A percentile compares a stretch with the other conserved stretches of the same genome.
Conservation (phyloP, 2,113 vertebrate genomes). For the Columbina picui region DNA sequence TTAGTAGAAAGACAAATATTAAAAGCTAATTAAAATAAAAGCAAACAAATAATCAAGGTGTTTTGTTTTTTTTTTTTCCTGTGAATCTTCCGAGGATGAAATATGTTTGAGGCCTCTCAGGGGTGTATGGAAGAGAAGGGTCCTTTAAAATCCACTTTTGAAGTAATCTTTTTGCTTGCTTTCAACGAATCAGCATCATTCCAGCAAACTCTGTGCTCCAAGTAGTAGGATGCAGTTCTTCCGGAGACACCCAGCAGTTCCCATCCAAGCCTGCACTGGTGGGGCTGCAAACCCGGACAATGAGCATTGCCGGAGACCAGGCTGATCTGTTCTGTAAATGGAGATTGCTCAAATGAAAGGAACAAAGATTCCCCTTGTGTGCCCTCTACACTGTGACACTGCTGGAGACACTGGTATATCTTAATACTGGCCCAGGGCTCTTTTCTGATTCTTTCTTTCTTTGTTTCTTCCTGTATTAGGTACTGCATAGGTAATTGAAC, state of each 20-base stretch:
- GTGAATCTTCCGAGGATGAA: background rate
- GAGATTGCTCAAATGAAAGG: background rate
- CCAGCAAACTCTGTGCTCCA: background rate
- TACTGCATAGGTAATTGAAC: background rate
- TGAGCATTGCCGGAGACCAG: background rate
- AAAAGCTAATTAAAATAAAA: background rate
- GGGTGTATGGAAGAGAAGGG: background rate
- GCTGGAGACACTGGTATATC: too few relatives aligned
- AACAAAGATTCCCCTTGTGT: background rate
- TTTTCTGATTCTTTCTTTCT: background rate
- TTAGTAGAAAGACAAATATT: background rate
- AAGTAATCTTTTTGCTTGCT: background rate
- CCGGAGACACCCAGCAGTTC: background rate
- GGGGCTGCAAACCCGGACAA: background rate
- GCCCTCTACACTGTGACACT: background rate
- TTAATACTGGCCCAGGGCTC: background rate
- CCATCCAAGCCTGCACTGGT: background rate
- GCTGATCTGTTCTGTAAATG: background rate
- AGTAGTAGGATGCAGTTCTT: background rate
- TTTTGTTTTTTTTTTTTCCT: background rate
- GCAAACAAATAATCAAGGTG: background rate
- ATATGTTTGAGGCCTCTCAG: background rate
- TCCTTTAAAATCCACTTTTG: background rate
- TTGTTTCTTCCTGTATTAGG: background rate
- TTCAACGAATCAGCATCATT: background rate